Conservation (phyloP, 23 tunicate genomes). For the Phallusia fumigata region DNA sequence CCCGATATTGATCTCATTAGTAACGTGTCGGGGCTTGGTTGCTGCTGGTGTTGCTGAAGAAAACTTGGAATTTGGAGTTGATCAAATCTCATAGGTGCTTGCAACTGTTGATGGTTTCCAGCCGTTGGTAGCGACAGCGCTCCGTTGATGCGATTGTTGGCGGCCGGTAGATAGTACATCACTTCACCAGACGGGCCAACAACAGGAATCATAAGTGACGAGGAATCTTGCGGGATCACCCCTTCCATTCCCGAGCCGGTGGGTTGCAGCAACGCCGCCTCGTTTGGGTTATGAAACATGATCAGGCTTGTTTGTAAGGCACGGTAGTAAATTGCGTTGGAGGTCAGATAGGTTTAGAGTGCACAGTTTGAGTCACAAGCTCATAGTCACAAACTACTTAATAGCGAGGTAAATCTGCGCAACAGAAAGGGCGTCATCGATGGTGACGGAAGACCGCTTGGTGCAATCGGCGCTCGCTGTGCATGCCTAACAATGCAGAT, state of each 20-base stretch:
- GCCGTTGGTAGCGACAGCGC: neutral
- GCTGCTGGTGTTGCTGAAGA: neutral
- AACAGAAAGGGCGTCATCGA: too few species aligned
- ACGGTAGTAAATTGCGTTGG: too few species aligned
- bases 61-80: neutral
- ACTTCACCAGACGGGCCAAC: neutral
- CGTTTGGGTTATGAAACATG: neutral
- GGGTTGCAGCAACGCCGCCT: neutral
- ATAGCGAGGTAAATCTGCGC: too few species aligned
- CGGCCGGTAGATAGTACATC: neutral
- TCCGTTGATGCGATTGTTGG: neutral
- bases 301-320: too few species aligned
- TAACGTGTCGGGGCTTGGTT: neutral
- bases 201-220: neutral
- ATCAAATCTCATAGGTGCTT: neutral
- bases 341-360: too few species aligned
- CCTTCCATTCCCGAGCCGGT: neutral
- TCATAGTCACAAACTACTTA: too few species aligned
- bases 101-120: neutral
- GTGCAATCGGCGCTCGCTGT: too few species aligned
- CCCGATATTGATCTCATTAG: conserved; percentile 9
- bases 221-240: neutral
- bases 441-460: too few species aligned
- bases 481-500: too few species aligned
- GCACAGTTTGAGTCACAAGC: too few species aligned